Base-by-base conservation (phyloP, 2,888 invertebrate genomes). In the Operophtera brumata region DNA sequence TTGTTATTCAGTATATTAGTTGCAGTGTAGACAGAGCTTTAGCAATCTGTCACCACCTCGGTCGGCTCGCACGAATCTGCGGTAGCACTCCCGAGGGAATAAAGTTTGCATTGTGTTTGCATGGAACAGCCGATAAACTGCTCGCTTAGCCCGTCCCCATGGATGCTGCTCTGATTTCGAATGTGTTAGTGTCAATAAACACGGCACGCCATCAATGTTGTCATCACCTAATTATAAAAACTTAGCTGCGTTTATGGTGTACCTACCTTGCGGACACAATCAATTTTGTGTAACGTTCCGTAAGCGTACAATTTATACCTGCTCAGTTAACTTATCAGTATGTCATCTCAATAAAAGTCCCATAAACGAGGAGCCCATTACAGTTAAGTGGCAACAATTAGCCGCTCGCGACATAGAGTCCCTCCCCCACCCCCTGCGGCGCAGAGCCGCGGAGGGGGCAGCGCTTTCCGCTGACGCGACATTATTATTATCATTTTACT, bases 401-500 rank as follows among this genome's bases (percentile, higher is more conserved):
- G 41, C 51, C 51, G 47, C 53, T 45, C 42, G 8, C 34, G 26
- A 14, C 39, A 39, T 47, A 41, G 37, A 44, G 52, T 32, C 26
- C 9, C 30, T n/a, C n/a, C n/a, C n/a, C n/a, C n/a, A n/a, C n/a
- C n/a, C n/a, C n/a, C n/a, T n/a, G n/a, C n/a, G 7, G 8, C 1
- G 4, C 9, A 8, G 36, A 32, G 56, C 45, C 14, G n/a, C 44
- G 10, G 20, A n/a, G 26, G 39, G 40, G 42, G 43, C 20, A 5
- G 12, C 52, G 36, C 43, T 44, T 44, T 39, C 43, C 48, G 40
- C 57, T 46, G 56, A 47, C 43, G 49, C 30, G 30, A 54, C 58
- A 57, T 61, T 60, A 62, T 67, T 67, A 67, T 70, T 66, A 68
- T 57, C 64, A 67, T 64, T 70, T 69, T 67, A 67, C 64, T 59